These are phyloP conservation scores for Cryptocephalus moraei DNA, from an alignment of 2,888 invertebrate genomes.

Conservation along the genomic window DNA sequence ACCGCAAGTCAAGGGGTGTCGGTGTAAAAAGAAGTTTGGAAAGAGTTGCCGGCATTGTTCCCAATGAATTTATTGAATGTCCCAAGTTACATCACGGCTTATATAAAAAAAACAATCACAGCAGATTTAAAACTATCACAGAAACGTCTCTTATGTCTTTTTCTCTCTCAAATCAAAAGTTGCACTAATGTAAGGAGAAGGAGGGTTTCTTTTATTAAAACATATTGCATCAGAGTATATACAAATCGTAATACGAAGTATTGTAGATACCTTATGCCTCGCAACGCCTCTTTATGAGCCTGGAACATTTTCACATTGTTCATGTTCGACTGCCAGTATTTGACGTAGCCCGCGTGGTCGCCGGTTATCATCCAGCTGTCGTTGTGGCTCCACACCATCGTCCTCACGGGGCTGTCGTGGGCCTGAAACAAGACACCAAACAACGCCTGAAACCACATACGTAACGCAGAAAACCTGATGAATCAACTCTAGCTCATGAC, in stretches of 20 bases:
- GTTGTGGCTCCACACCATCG: conserved; percentile 99
- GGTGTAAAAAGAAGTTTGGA: conserved; percentile 33
- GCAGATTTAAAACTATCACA: conserved; percentile 1
- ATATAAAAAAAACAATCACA: conserved; percentile 8
- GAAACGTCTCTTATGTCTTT: too few species aligned
- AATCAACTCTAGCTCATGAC: too few species aligned
- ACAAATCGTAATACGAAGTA: conserved; percentile 22
- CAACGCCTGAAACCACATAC: too few species aligned
- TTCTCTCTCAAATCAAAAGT: conserved; percentile 1
- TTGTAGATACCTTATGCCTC: conserved; percentile 84
- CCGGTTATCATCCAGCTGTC: conserved; percentile 99
- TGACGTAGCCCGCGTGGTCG: conserved; percentile 96
- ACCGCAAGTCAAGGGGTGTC: conserved; percentile 10
- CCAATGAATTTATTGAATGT: conserved; percentile 34
- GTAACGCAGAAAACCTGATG: too few species aligned
- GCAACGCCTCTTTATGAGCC: conserved; percentile 98
- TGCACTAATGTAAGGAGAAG: conserved; percentile 29
- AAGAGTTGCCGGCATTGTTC: conserved; percentile 23
- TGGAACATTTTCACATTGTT: conserved; percentile 99
- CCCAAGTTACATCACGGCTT: conserved; percentile 9
- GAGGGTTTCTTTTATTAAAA: conserved; percentile 36
- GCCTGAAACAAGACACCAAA: conserved; percentile 50
- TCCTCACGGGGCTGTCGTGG: conserved; percentile 97
- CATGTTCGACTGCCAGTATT: conserved; percentile 99
- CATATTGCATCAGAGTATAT: conserved; percentile 26